A percentile compares a stretch with the other conserved stretches of the same genome.
phyloP scores from a whole-genome alignment of 2,797 vertebrate genomes.

The Carapus acus region DNA sequence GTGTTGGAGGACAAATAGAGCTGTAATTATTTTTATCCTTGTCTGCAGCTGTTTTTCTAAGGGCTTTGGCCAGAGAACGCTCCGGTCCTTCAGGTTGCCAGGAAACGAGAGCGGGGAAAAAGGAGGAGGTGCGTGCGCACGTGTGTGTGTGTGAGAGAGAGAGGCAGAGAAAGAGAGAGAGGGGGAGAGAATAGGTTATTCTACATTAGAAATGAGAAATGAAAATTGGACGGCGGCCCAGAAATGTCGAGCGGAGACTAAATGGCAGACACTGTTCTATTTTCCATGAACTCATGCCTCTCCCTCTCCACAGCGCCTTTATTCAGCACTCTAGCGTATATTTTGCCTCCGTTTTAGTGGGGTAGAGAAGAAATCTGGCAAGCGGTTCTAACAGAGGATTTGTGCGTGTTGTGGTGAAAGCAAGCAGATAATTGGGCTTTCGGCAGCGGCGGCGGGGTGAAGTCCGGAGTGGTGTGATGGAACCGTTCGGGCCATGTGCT shows the following conservation, averaged over 20 bases:
- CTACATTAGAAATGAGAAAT: conserved; percentile 75
- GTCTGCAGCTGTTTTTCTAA: conserved; percentile 81
- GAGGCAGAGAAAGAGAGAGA: too few relatives aligned
- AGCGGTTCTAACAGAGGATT: conserved; percentile 22
- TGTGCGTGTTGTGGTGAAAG: conserved; percentile 27
- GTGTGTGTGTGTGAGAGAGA: too few relatives aligned
- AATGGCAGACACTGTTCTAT: conserved; percentile 73
- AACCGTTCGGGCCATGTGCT: conserved; percentile 40
- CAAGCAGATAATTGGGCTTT: conserved; percentile 48
- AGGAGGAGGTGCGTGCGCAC: too few relatives aligned
- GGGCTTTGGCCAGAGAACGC: conserved; percentile 73
- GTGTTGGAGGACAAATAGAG: conserved; percentile 79
- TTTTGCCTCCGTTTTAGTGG: conserved; percentile 41
- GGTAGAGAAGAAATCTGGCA: conserved; percentile 49
- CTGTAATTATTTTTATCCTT: conserved; percentile 79
- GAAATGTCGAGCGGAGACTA: conserved; percentile 74
- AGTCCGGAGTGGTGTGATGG: conserved; percentile 45
- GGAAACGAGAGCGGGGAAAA: conserved; percentile 77
- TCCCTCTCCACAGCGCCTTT: conserved; percentile 58
- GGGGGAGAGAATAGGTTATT: too few relatives aligned
- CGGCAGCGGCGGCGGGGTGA: conserved; percentile 29
- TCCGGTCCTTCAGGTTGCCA: conserved; percentile 65
- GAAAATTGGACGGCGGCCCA: conserved; percentile 66
- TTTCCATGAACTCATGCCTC: conserved; percentile 82
- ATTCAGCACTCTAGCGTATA: conserved; percentile 32